phyloP scores from a whole-genome alignment of 2,888 invertebrate species.

The Caenorhabditis zanzibari region DNA sequence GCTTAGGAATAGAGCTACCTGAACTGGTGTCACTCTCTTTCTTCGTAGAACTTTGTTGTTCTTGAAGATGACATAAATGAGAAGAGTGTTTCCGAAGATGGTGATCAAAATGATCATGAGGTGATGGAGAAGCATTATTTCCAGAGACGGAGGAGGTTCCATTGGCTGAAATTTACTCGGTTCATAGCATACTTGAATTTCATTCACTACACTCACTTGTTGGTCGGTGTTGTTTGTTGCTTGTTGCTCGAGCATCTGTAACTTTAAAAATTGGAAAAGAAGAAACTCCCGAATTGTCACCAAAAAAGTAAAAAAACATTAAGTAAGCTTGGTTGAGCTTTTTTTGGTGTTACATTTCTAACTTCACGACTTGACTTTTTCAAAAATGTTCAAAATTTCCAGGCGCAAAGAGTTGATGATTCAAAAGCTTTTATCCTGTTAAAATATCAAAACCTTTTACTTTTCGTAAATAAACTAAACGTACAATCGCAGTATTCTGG shows the following conservation, averaged over 20 bases:
- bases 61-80: slow-evolving; percentile 77
- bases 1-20: too few relatives aligned
- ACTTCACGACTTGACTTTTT: too few relatives aligned
- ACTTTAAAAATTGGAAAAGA: not conserved
- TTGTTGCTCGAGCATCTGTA: slow-evolving; percentile 62
- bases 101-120: slow-evolving; percentile 76
- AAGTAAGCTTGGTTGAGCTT: too few relatives aligned
- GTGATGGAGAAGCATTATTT: slow-evolving; percentile 75
- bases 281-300: too few relatives aligned
- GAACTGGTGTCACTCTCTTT: slow-evolving; percentile 78
- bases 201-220: slow-evolving; percentile 13
- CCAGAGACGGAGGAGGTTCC: slow-evolving; percentile 73
- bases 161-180: slow-evolving; percentile 28
- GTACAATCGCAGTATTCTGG: not conserved
- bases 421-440: too few relatives aligned
- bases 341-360: too few relatives aligned
- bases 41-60: slow-evolving; percentile 72
- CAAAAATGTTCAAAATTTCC: too few relatives aligned
- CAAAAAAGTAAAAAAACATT: too few relatives aligned
- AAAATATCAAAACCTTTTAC: too few relatives aligned
- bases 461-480: too few relatives aligned
- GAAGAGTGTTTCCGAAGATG: slow-evolving; percentile 76
- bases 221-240: slow-evolving; percentile 27
- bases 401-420: not conserved
- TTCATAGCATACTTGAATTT: not conserved